Base-by-base conservation (phyloP, 2,888 invertebrate species). In the Eudasyphora cyanicolor region DNA sequence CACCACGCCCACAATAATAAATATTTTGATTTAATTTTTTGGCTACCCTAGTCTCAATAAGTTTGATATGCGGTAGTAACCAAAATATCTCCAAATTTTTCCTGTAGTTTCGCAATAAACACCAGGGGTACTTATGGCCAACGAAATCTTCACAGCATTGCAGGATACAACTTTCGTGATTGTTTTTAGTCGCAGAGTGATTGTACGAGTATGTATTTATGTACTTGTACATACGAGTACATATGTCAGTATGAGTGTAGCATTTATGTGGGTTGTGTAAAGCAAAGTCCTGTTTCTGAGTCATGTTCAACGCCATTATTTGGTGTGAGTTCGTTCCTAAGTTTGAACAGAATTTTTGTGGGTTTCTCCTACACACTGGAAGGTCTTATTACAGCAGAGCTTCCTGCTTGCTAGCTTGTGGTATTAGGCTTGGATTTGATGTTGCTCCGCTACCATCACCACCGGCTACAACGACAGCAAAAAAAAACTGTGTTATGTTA, bases 401-500 rank as follows among this genome's bases (percentile, higher is more conserved):
- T 81, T 84, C 83, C 77, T 84, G 81, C 54, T 69, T 74, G 32
- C n/a, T n/a, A n/a, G n/a, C 60, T 71, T 60, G 42, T 17, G 57
- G 29, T 74, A 54, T n/a, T n/a, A 60, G 29, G 32, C n/a, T 67
- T 38, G 35, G 64, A 35, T 64, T 17, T 19, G 10, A n/a, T n/a
- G n/a, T n/a, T 27, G 38, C 19, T 64, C 21, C 64, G n/a, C 12
- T 42, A n/a, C 32, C 77, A 69, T 10, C 14, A 75, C 35, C 60
- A 60, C 29, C n/a, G 42, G 14, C 10, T 14, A 32, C n/a, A n/a
- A n/a, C 27, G 12, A 75, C 60, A 60, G 35, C 42, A 62, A 29
- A n/a, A 69, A n/a, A n/a, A 75, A 84, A 83, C 75, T 80, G 75
- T 83, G 74, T 82, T 79, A 67, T 79, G 76, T 64, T 79, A 69